Evolutionary conservation across 1,140 invertebrate genomes (phyloP), one percentile per base, ranked within the genome.

Genomic region (Orchesella cincta): DNA sequence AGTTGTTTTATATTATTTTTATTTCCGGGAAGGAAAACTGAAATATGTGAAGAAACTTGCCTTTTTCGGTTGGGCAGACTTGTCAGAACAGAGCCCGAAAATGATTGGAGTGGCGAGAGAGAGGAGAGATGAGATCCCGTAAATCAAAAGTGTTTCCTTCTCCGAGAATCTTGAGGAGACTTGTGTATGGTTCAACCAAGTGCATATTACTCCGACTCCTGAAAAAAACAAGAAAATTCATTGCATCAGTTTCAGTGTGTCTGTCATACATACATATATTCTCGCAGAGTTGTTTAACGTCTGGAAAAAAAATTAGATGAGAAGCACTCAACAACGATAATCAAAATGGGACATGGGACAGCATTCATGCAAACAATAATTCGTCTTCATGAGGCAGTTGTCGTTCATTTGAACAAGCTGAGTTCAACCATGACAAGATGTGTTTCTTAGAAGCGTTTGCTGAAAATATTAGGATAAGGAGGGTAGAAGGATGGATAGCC

Each of bases 21-120:
- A 18, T 12, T 62, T 62, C 5, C 62, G 29, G 62, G 5, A 67
- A 67, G 14, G 12, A 67, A 67, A 67, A 67, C 39, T 12, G 26
- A 57, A 57, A n/a, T 57, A 57, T 57, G 54, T 18, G 18, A 46
- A 46, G 18, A 46, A 36, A 35, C 73, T 82, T 79, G 76, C 81
- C 79, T 79, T 82, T 76, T 76, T 82, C 1, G 81, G 81, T 23
- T 78, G 76, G 23, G 46, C 81, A 0, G 81, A 74, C 54, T 75
- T 80, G 74, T 82, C 81, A 39, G 81, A 82, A 72, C 80, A 72
- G 1, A 82, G 67, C 52, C 81, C 81, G 64, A 82, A 82, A n/a
- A 82, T 57, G 33, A 82, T 75, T 28, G 81, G 81, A 20, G 78
- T 78, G 26, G 52, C 75, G 20, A 79, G 51, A 23, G 81, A 82